A percentile compares a stretch with the other conserved stretches of the same genome.
phyloP scores from a whole-genome alignment of 2,113 vertebrate species.

The Coryphaenoides rupestris region DNA sequence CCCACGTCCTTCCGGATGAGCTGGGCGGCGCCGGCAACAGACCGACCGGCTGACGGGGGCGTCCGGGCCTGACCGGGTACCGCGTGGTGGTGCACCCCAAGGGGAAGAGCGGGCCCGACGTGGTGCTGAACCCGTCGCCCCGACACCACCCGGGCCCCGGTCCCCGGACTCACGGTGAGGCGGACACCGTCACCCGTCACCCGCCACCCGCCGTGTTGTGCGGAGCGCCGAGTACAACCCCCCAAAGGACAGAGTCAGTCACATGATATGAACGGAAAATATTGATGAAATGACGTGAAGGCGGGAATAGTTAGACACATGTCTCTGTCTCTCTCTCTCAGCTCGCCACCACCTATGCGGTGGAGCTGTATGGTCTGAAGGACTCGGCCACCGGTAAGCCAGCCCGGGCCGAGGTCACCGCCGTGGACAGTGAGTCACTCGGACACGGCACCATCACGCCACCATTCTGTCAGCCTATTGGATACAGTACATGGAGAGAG shows the following conservation, averaged over 20 bases:
- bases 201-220: too few relatives aligned
- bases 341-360: slow-evolving; percentile 91
- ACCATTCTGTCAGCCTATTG: too few relatives aligned
- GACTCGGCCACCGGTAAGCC: slow-evolving; percentile 87
- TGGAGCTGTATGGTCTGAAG: slow-evolving; percentile 88
- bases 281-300: too few relatives aligned
- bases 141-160: slow-evolving; percentile 81
- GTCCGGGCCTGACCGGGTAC: slow-evolving; percentile 83
- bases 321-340: slow-evolving; percentile 40
- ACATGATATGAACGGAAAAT: too few relatives aligned
- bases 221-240: too few relatives aligned
- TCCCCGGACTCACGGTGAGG: slow-evolving; percentile 90
- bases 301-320: too few relatives aligned
- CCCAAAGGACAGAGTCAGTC: too few relatives aligned
- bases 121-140: slow-evolving; percentile 89
- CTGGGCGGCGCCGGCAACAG: slow-evolving; percentile 76
- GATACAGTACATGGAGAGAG: too few relatives aligned
- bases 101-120: slow-evolving; percentile 88
- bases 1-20: slow-evolving; percentile 81
- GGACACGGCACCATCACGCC: too few relatives aligned
- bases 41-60: slow-evolving; percentile 57
- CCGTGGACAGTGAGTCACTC: slow-evolving; percentile 81
- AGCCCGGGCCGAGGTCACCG: slow-evolving; percentile 81
- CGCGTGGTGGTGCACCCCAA: slow-evolving; percentile 90
- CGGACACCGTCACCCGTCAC: too few relatives aligned